Evolutionary conservation across 2,113 vertebrate species (phyloP).

Genomic region (Laticauda laticaudata): DNA sequence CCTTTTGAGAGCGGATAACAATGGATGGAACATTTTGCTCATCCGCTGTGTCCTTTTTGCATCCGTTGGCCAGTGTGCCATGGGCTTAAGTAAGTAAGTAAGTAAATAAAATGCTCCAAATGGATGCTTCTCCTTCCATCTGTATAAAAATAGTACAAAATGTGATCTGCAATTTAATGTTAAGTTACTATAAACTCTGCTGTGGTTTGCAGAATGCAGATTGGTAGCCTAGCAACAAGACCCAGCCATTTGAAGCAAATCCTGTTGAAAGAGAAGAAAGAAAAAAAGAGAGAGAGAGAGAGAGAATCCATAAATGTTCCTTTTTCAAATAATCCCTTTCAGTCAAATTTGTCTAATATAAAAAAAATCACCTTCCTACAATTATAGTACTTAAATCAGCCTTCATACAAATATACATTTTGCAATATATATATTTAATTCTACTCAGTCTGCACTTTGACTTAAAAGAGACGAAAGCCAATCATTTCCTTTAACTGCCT

Average conservation of each 20-base stretch:
- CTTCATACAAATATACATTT: neutral
- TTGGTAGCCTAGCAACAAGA: constrained; percentile 74
- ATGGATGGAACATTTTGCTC: too few species aligned
- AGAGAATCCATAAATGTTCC: constrained; percentile 35
- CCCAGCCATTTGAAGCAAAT: constrained; percentile 52
- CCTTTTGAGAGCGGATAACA: too few species aligned
- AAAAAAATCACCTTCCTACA: neutral
- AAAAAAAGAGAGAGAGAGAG: constrained; percentile 48
- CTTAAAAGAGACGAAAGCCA: neutral
- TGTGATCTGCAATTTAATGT: constrained; percentile 48
- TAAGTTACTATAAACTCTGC: constrained; percentile 52
- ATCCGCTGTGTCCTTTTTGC: too few species aligned
- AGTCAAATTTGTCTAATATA: neutral
- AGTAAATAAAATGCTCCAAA: neutral
- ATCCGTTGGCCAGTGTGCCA: too few species aligned
- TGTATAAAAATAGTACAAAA: constrained; percentile 50
- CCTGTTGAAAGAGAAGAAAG: constrained; percentile 51
- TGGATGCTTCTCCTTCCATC: constrained; percentile 5
- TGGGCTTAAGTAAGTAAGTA: neutral
- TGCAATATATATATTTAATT: neutral
- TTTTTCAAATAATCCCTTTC: neutral
- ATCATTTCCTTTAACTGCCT: too few species aligned
- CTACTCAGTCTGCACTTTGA: neutral
- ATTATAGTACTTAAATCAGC: neutral
- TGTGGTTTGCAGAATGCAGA: constrained; percentile 52